Base-by-base conservation (phyloP, 2,888 invertebrate species). In the Dryococelus australis region DNA sequence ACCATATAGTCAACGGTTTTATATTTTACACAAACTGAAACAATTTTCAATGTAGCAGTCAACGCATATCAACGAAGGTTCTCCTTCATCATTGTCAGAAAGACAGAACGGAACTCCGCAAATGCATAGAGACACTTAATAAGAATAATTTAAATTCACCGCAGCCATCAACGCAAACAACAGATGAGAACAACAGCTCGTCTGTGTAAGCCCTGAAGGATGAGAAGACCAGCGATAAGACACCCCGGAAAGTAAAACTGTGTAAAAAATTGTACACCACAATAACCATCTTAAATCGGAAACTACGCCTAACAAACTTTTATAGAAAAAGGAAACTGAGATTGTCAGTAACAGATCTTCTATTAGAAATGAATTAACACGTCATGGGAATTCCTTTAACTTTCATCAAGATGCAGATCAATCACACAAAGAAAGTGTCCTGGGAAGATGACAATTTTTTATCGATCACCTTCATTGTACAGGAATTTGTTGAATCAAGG, bases 391-490 rank as follows among this genome's bases (percentile, higher is more conserved):
- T 79, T 24, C 79, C 79, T 79, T 79, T 79, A 16, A 79, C 27
- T 26, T 79, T 79, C 79, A 79, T 79, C 10, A 79, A 79, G 20
- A 79, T 79, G 79, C 79, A 79, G 20, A 79, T 79, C 27, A 8
- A 79, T 79, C 79, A 6, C n/a, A 26, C 20, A 24, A 79, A 24
- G 12, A 3, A 87, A 87, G 83, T 85, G 10, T 80, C 87, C 12
- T 91, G 91, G 90, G 81, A 87, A 20, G 86, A 87, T 91, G 20
- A 88, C 89, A 27, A 85, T 91, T 51, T 91, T 88, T 89, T 90
- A 91, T 85, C 90, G 90, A 89, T 91, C 91, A 4, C 91, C 91
- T 9, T 86, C 89, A 43, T 88, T 89, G 9, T 91, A 91, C 86
- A 88, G 86, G 65, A 90, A 89, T 88, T 86, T 90, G 26, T 43